Percentiles rank a stretch among this genome's conserved stretches.
These are phyloP conservation scores for Xyrauchen texanus DNA, from an alignment of 2,113 vertebrate genomes.

Conservation along the genomic window DNA sequence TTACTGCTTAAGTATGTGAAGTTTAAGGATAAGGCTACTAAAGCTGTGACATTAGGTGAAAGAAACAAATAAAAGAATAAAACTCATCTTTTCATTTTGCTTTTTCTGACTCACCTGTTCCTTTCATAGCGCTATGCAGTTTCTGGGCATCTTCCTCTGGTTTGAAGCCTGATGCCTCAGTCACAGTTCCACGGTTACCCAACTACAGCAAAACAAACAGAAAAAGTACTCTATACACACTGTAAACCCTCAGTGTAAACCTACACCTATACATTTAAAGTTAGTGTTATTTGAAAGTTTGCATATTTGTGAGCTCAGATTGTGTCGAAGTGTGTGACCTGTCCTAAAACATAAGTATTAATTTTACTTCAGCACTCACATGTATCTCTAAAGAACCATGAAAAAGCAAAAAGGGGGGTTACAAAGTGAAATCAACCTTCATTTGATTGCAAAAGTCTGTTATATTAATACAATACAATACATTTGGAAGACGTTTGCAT, in stretches of 20 bases:
- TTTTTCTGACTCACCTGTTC: conserved; percentile 78
- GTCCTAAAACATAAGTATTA: too few relatives aligned
- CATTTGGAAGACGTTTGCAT: not conserved
- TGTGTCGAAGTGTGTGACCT: too few relatives aligned
- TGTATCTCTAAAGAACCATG: too few relatives aligned
- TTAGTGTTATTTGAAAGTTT: not conserved
- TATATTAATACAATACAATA: not conserved
- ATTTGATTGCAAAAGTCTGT: too few relatives aligned
- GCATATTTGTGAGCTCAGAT: too few relatives aligned
- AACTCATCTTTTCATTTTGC: not conserved
- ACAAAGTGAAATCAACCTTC: not conserved
- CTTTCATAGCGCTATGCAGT: conserved; percentile 91
- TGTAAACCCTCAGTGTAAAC: not conserved
- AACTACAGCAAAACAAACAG: conserved; percentile 58
- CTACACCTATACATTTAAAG: not conserved
- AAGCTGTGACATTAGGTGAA: not conserved
- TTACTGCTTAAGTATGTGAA: not conserved
- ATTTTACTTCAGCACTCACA: too few relatives aligned
- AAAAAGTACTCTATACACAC: not conserved
- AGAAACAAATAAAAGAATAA: not conserved
- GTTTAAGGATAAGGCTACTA: not conserved
- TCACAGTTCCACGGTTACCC: conserved; percentile 81
- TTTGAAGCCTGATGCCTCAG: conserved; percentile 78
- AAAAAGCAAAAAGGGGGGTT: too few relatives aligned
- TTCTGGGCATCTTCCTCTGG: conserved; percentile 79